Evolutionary conservation across 2,888 invertebrate genomes (phyloP).

Genomic region (Baccha elongata): DNA sequence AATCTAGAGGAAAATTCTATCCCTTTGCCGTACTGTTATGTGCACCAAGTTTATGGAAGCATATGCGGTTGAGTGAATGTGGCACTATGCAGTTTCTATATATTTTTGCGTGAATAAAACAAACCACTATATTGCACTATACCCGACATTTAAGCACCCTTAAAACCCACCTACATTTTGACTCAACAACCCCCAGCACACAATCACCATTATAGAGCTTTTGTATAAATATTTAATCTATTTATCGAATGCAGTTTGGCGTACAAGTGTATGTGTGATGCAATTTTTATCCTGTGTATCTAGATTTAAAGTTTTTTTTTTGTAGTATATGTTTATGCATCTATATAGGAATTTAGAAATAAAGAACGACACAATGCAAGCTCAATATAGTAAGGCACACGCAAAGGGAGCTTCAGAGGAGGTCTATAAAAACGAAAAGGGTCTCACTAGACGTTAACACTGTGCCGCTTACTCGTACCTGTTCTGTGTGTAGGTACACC

Average conservation of each 20-base stretch:
- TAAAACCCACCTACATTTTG: background rate
- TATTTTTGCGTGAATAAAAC: conserved; percentile 43
- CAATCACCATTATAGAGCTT: conserved; percentile 36
- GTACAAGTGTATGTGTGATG: conserved; percentile 60
- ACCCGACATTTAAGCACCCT: conserved; percentile 31
- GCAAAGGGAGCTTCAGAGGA: conserved; percentile 37
- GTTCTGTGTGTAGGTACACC: background rate
- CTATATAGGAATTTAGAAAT: conserved; percentile 1
- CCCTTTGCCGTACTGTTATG: conserved; percentile 1
- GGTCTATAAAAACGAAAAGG: background rate
- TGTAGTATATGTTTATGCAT: conserved; percentile 42
- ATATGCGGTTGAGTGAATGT: conserved; percentile 38
- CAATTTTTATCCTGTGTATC: conserved; percentile 60
- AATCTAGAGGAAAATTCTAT: conserved; percentile 22
- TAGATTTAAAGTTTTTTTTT: conserved; percentile 60
- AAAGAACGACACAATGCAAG: conserved; percentile 36
- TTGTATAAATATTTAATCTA: conserved; percentile 65
- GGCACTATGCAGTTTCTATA: conserved; percentile 30
- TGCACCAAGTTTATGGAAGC: conserved; percentile 6
- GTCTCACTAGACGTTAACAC: conserved; percentile 5
- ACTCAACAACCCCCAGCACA: background rate
- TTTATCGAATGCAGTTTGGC: conserved; percentile 55
- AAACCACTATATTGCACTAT: conserved; percentile 14
- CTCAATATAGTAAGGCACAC: conserved; percentile 29
- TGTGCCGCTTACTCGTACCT: background rate